Percentiles rank a stretch among this genome's conserved stretches.
These are phyloP conservation scores for Holacanthella duospinosa DNA, from an alignment of 2,888 invertebrate genomes.

Conservation along the genomic window DNA sequence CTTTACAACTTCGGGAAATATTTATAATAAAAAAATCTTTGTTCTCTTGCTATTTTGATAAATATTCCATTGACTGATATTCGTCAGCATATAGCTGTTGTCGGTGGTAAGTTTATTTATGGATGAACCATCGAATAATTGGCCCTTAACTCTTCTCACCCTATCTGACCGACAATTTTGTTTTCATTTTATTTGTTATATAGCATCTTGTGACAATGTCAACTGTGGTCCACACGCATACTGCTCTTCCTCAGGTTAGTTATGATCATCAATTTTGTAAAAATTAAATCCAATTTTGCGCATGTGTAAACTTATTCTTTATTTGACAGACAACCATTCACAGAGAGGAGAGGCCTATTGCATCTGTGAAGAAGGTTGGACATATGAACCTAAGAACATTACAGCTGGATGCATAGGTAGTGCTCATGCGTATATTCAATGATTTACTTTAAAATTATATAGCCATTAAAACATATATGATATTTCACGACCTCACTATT, in stretches of 20 bases:
- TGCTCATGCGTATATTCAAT: not conserved
- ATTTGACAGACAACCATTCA: slow-evolving; percentile 8
- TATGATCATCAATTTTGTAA: not conserved
- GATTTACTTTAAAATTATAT: not conserved
- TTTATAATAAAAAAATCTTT: too few relatives aligned
- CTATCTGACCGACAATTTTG: too few relatives aligned
- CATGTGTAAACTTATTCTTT: not conserved
- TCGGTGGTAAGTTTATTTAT: too few relatives aligned
- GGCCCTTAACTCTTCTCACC: too few relatives aligned
- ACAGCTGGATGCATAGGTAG: slow-evolving; percentile 71
- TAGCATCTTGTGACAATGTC: slow-evolving; percentile 81
- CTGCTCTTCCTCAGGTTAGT: slow-evolving; percentile 74
- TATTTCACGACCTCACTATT: not conserved
- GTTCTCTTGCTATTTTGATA: too few relatives aligned
- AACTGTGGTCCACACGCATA: slow-evolving; percentile 74
- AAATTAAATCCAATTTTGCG: not conserved
- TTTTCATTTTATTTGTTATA: too few relatives aligned
- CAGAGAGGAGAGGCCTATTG: slow-evolving; percentile 62
- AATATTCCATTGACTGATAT: too few relatives aligned
- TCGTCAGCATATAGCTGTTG: too few relatives aligned
- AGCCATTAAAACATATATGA: not conserved
- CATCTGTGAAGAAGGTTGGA: slow-evolving; percentile 87
- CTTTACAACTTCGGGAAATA: too few relatives aligned
- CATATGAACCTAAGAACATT: slow-evolving; percentile 77
- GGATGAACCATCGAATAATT: too few relatives aligned